Evolutionary conservation across 1,140 invertebrate species (phyloP).

Genomic region (Drosophila sulfurigaster): DNA sequence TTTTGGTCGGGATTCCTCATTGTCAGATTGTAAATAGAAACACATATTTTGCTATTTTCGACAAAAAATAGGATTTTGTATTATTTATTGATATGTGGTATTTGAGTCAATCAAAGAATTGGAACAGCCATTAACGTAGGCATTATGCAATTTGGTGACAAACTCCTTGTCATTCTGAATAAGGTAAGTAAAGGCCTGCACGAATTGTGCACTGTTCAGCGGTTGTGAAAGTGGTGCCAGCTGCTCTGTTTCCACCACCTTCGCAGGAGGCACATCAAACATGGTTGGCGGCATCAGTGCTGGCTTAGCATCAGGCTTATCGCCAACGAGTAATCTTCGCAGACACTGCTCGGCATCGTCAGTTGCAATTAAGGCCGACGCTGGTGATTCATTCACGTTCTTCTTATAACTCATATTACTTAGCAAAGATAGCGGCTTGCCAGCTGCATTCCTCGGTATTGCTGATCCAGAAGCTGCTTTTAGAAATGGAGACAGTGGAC

Average conservation of each 20-base stretch:
- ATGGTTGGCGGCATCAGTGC: conserved; percentile 93
- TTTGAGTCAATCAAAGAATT: conserved; percentile 85
- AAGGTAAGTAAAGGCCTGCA: conserved; percentile 94
- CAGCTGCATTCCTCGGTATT: conserved; percentile 11
- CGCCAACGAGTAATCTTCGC: conserved; percentile 77
- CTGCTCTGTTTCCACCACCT: conserved; percentile 47
- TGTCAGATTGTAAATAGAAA: conserved; percentile 1
- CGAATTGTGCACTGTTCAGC: conserved; percentile 93
- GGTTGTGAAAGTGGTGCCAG: conserved; percentile 86
- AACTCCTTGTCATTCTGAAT: conserved; percentile 95
- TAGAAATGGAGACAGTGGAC: conserved; percentile 70
- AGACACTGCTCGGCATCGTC: conserved; percentile 84
- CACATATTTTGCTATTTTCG: conserved; percentile 16
- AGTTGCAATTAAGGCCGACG: conserved; percentile 52
- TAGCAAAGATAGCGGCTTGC: conserved; percentile 47
- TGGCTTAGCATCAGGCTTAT: conserved; percentile 86
- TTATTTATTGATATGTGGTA: conserved; percentile 74
- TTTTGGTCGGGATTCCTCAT: too few species aligned
- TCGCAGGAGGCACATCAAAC: conserved; percentile 86
- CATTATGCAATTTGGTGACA: conserved; percentile 94
- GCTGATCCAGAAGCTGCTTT: conserved; percentile 34
- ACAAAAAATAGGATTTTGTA: conserved; percentile 34
- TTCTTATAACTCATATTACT: conserved; percentile 61
- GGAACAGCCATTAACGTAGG: conserved; percentile 93
- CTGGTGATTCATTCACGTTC: conserved; percentile 35